Base-by-base conservation (phyloP, 2,797 vertebrate genomes). In the Microcaecilia unicolor region DNA sequence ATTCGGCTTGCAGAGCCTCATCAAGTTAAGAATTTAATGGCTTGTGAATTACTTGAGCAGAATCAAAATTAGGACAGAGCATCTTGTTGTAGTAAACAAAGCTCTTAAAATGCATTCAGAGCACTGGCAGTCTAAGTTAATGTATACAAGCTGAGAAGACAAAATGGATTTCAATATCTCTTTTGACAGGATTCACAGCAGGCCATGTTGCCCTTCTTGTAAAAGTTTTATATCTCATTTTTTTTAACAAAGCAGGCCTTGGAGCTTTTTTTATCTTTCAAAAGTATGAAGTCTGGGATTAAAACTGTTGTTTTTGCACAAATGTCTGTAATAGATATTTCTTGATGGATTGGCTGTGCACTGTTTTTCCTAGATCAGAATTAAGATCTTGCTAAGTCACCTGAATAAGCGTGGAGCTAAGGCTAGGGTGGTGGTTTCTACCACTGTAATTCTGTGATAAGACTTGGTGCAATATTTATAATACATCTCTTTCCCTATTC, bases 241-340 rank as follows among this genome's bases (percentile, higher is more conserved):
- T 16, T 44, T 37, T 16, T 44, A 14, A 37, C 18, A 15, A 25
- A 23, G 3, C n/a, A 55, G n/a, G 52, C 10, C 38, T 61, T 54
- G 29, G 34, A 51, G 22, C 32, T 57, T 49, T 57, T 49, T 22
- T 73, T 58, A 45, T 57, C 34, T 58, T 59, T 45, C 28, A 22
- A 47, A 46, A 25, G 30, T 18, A 18, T 33, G 44, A 41, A 36
- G 14, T 15, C 29, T 50, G 56, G 55, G 16, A 51, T 67, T 64
- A 52, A 58, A 52, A 57, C 51, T 26, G 15, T 11, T 27, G 44
- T 29, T 54, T n/a, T 62, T 64, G 26, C 57, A 25, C 44, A 51
- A 47, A 50, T 53, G 38, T 50, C 60, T 64, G 36, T 23, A 36
- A 40, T 33, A 42, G 25, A 51, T 59, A 60, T 53, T 9, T 36